Evolutionary conservation across 2,797 vertebrate genomes (phyloP), one percentile per base, ranked within the genome.

Genomic region (Sciurus carolinensis): DNA sequence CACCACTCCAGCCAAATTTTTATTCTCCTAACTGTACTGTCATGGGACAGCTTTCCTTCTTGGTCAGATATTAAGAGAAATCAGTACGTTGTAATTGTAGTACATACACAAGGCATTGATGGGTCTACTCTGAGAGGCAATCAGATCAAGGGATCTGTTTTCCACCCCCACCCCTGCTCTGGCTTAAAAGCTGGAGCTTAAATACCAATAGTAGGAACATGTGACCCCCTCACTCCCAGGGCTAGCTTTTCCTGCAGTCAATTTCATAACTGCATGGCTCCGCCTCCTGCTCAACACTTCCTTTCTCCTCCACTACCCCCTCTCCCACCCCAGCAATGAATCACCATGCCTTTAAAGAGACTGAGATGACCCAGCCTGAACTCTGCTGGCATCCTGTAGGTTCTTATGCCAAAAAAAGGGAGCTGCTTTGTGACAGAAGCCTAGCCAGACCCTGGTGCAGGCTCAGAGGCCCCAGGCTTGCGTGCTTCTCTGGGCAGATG

Each of bases 1-100:
- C 95, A 44, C 95, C 97, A 76, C 97, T 96, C 73, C 95, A 97
- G 98, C 97, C 97, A 97, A 86, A 98, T 97, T 97, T 98, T 97
- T 97, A 96, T 96, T 97, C 89, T 94, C 93, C 97, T 97, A 97
- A 86, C 72, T 42, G 91, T 95, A 89, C 72, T 94, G 89, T 96
- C 93, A 96, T 57, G 77, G 88, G 66, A 97, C 76, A 95, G 87
- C 94, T 97, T 95, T 87, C 54, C 87, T 97, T 97, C 95, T 97
- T 96, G 95, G 95, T 83, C 86, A 72, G 94, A 91, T 96, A 97
- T 95, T 97, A 97, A 97, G 73, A 97, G 94, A 98, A 96, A 98
- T 0, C 15, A 97, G 97, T 94, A 95, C 84, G 84, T 71, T 52
- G 54, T 76, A 92, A 97, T 95, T 98, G 95, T 72, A 97, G 97